Conservation (phyloP, 2,113 vertebrate genomes). For the human region DNA sequence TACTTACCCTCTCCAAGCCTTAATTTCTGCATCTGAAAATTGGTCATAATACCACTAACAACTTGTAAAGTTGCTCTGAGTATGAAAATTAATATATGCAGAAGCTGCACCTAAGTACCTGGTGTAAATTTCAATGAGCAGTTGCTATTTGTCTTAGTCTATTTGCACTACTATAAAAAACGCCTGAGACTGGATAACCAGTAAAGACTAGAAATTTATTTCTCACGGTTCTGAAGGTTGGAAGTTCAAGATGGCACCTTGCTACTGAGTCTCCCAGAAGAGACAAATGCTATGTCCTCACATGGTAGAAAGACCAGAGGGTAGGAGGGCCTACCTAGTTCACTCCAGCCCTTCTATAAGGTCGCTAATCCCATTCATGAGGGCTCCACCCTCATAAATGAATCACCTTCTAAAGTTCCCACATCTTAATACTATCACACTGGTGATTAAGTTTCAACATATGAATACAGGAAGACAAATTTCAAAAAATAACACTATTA, state of each 20-base stretch:
- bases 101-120: not conserved
- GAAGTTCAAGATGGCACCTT: not conserved
- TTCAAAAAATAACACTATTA: not conserved
- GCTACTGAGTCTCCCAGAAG: not conserved
- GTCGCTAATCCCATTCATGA: not conserved
- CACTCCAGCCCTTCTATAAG: not conserved
- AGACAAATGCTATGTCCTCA: not conserved
- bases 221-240: not conserved
- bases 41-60: not conserved
- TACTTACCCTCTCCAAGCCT: not conserved
- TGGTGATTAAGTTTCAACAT: not conserved
- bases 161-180: not conserved
- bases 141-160: not conserved
- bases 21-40: not conserved
- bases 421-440: not conserved
- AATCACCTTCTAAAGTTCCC: not conserved
- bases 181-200: not conserved
- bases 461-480: not conserved
- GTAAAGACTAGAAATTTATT: not conserved
- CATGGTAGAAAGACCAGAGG: not conserved
- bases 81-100: not conserved
- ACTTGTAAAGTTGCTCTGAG: not conserved
- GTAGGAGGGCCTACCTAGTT: not conserved
- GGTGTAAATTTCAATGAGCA: not conserved
- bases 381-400: not conserved